These are phyloP conservation scores for Smithornis capensis DNA, from an alignment of 2,113 vertebrate genomes.

Conservation along the genomic window DNA sequence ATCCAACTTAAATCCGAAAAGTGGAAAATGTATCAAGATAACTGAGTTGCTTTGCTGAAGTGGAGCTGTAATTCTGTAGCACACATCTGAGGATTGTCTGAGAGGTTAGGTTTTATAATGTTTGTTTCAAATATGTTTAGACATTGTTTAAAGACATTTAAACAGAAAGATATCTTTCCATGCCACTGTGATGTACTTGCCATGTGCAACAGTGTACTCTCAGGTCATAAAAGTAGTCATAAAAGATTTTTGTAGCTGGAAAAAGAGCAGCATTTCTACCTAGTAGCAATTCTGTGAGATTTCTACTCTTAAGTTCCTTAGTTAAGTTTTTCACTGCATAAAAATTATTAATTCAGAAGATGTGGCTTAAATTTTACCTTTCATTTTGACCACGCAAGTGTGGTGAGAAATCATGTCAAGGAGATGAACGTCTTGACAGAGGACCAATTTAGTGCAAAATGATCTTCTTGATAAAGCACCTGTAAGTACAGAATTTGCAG, in stretches of 20 bases:
- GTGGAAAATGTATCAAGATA: not conserved
- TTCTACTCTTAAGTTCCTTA: not conserved
- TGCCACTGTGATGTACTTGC: rapidly evolving
- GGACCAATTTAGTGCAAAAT: not conserved
- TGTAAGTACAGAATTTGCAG: not conserved
- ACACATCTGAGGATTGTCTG: not conserved
- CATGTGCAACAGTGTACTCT: not conserved
- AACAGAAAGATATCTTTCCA: not conserved
- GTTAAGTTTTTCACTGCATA: not conserved
- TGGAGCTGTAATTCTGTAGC: not conserved
- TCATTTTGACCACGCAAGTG: not conserved
- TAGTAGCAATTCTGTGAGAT: not conserved
- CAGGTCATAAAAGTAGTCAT: not conserved
- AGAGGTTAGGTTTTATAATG: rapidly evolving
- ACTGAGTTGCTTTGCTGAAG: not conserved
- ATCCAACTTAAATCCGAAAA: not conserved
- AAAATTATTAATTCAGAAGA: not conserved
- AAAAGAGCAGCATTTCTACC: not conserved
- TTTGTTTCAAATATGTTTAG: not conserved
- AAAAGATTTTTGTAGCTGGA: not conserved
- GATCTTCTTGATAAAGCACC: not conserved
- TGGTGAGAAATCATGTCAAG: not conserved
- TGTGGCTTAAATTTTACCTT: not conserved
- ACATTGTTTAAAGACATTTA: not conserved
- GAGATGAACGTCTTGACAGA: not conserved